phyloP scores from a whole-genome alignment of 2,797 vertebrate genomes.

The Sitta carolinensis region DNA sequence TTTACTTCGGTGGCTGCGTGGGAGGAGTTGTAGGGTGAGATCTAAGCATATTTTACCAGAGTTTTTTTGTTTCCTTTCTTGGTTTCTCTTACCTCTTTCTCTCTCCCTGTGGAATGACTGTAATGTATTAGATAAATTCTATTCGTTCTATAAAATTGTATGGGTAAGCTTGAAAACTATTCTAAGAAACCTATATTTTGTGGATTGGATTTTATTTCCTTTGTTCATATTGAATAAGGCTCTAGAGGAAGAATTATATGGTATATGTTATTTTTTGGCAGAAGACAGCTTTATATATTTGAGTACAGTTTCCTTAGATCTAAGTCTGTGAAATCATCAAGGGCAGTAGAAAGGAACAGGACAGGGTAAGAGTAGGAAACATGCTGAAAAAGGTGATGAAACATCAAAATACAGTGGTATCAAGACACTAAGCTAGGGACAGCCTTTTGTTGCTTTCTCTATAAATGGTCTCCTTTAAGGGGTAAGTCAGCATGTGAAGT shows the following conservation, averaged over 20 bases:
- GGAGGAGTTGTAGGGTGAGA: neutral
- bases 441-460: neutral
- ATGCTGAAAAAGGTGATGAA: neutral
- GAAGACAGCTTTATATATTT: neutral
- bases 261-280: neutral
- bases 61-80: neutral
- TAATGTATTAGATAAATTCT: neutral
- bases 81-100: neutral
- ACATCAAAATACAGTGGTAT: neutral
- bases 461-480: neutral
- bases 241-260: neutral
- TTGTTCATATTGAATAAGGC: neutral
- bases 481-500: neutral
- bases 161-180: neutral
- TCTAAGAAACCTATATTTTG: neutral
- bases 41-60: neutral
- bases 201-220: neutral
- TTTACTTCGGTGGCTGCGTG: neutral
- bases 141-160: neutral
- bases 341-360: neutral
- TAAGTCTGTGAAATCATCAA: neutral
- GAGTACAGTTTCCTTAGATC: neutral
- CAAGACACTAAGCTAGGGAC: neutral
- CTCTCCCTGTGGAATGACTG: neutral
- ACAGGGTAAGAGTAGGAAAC: neutral